A percentile compares a stretch with the other conserved stretches of the same genome.
Evolutionary conservation across 2,888 invertebrate genomes (phyloP).

Genomic region (Caenorhabditis sp.): DNA sequence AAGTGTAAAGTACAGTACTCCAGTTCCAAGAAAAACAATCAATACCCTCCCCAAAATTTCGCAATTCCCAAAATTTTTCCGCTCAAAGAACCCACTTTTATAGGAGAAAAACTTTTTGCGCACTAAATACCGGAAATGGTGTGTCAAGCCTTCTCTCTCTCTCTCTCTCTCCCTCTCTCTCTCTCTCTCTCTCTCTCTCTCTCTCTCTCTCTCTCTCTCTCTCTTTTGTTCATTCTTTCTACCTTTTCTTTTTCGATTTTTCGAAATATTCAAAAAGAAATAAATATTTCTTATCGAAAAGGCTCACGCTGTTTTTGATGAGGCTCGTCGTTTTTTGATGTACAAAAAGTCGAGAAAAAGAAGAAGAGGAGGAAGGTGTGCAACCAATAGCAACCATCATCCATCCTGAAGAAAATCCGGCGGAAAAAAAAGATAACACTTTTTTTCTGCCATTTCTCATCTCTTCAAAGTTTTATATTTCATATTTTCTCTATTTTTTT

Average conservation of each 20-base stretch:
- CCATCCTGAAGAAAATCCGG: slow-evolving; percentile 20
- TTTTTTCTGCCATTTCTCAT: neutral
- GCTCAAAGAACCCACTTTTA: neutral
- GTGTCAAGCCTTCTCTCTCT: slow-evolving; percentile 12
- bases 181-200: neutral
- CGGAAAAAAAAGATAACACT: slow-evolving; percentile 8
- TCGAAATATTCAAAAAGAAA: too few relatives aligned
- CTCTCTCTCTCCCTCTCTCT: slow-evolving; percentile 10
- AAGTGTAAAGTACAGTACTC: too few relatives aligned
- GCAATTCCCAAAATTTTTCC: neutral
- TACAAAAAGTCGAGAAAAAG: neutral
- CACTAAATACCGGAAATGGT: slow-evolving; percentile 32
- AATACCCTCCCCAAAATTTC: neutral
- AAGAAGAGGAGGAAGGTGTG: neutral
- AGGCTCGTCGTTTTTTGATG: neutral
- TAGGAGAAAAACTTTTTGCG: neutral
- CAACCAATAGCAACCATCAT: slow-evolving; percentile 30
- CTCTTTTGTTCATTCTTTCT: neutral
- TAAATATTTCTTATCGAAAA: too few relatives aligned
- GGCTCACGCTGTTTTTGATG: slow-evolving; percentile 1
- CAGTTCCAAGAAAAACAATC: too few relatives aligned
- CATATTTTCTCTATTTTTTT: neutral
- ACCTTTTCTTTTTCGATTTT: slow-evolving; percentile 7
- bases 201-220: slow-evolving; percentile 5
- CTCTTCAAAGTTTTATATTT: neutral